Percentiles rank a stretch among this genome's conserved stretches.
phyloP scores from a whole-genome alignment of 1,140 invertebrate species.

The Drosophila hydei region DNA sequence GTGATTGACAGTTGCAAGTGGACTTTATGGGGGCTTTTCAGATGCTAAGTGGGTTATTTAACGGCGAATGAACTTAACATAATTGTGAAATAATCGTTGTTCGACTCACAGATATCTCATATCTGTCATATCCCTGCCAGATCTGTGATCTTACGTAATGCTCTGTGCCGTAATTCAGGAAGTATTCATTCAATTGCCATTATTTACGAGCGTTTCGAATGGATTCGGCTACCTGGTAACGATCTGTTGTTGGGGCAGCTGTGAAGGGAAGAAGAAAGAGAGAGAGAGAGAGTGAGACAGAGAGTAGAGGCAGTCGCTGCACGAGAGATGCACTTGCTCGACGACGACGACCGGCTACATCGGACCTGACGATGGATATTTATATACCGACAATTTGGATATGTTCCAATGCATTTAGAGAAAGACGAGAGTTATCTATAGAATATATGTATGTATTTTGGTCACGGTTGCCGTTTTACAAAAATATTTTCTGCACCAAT shows the following conservation, averaged over 20 bases:
- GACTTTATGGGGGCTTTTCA: slow-evolving; percentile 11
- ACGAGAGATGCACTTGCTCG: slow-evolving; percentile 46
- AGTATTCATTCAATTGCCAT: slow-evolving; percentile 77
- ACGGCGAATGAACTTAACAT: no score
- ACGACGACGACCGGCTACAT: slow-evolving; percentile 38
- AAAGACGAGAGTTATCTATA: slow-evolving; percentile 72
- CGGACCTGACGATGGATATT: slow-evolving; percentile 74
- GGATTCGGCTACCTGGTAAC: slow-evolving; percentile 52
- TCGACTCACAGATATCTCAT: slow-evolving; percentile 1
- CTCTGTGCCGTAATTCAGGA: slow-evolving; percentile 68
- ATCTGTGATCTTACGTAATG: slow-evolving; percentile 58
- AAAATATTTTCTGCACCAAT: slow-evolving; percentile 77
- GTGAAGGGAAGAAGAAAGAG: background rate
- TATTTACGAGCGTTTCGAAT: slow-evolving; percentile 34
- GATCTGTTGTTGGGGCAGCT: slow-evolving; percentile 13
- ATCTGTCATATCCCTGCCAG: slow-evolving; percentile 33
- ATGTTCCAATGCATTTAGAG: slow-evolving; percentile 81
- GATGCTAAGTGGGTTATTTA: slow-evolving; percentile 13
- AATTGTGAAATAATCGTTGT: no score
- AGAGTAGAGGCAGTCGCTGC: background rate
- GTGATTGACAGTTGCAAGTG: slow-evolving; percentile 64
- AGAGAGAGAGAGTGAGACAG: background rate
- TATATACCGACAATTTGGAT: slow-evolving; percentile 82
- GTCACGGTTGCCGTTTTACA: slow-evolving; percentile 75
- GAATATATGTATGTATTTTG: slow-evolving; percentile 75